These are phyloP conservation scores for Diplogasteroides magnus DNA, from an alignment of 1,140 invertebrate species.

Conservation along the genomic window DNA sequence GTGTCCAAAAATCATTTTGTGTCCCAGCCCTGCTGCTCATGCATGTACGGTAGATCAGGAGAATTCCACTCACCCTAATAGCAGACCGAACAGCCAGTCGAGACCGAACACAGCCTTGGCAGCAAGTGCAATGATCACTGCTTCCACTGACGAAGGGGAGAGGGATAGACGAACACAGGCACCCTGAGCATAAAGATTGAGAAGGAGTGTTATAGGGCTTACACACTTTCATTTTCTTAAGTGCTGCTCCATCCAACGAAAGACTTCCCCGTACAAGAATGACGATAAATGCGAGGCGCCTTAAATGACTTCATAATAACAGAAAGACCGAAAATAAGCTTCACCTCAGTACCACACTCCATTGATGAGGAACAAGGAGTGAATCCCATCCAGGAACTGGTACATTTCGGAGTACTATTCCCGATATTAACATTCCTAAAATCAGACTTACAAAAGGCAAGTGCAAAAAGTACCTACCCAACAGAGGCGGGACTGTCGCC, in stretches of 20 bases:
- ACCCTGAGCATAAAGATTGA: too few species aligned
- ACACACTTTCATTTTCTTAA: constrained; percentile 72
- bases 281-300: constrained; percentile 58
- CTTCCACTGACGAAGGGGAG: constrained; percentile 80
- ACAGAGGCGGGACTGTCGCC: neutral
- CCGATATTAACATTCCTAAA: constrained; percentile 76
- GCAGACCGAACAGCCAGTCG: constrained; percentile 79
- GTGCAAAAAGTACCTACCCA: constrained; percentile 58
- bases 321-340: constrained; percentile 53
- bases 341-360: neutral
- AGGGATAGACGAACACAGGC: constrained; percentile 77
- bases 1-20: too few species aligned
- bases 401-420: constrained; percentile 73
- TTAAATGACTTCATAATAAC: constrained; percentile 33
- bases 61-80: constrained; percentile 66
- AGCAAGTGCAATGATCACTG: constrained; percentile 65
- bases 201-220: too few species aligned
- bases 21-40: too few species aligned
- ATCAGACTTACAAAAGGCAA: constrained; percentile 40
- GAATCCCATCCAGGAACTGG: constrained; percentile 61
- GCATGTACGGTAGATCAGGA: too few species aligned
- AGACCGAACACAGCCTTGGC: constrained; percentile 71
- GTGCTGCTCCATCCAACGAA: constrained; percentile 76
- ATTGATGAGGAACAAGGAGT: constrained; percentile 9
- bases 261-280: constrained; percentile 85